phyloP scores from a whole-genome alignment of 2,113 vertebrate genomes.

The Ramphastos sulfuratus region DNA sequence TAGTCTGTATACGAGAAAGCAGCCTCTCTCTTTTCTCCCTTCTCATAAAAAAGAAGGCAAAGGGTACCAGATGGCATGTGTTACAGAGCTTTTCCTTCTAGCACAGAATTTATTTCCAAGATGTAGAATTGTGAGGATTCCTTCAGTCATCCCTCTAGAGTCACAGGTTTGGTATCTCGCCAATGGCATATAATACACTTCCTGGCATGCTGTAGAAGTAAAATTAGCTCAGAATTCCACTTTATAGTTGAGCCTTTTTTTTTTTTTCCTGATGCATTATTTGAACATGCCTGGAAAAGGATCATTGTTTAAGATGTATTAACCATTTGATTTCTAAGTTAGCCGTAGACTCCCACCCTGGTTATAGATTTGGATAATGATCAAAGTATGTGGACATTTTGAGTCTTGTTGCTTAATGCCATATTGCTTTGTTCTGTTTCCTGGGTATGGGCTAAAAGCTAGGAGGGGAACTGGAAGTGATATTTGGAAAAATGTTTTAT shows the following conservation, averaged over 20 bases:
- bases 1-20: neutral
- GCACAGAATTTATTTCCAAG: constrained; percentile 62
- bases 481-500: neutral
- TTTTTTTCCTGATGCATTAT: neutral
- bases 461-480: neutral
- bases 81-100: constrained; percentile 49
- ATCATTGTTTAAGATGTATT: constrained; percentile 23
- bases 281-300: constrained; percentile 15
- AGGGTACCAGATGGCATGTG: constrained; percentile 47
- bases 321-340: constrained; percentile 36
- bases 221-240: constrained; percentile 60
- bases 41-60: neutral
- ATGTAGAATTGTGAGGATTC: constrained; percentile 62
- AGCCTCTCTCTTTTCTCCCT: neutral
- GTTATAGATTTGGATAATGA: neutral
- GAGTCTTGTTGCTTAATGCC: neutral
- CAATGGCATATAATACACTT: constrained; percentile 62
- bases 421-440: neutral
- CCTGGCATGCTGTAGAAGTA: constrained; percentile 57
- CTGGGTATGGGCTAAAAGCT: neutral
- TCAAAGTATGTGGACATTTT: neutral
- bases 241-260: neutral
- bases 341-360: neutral
- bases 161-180: constrained; percentile 65
- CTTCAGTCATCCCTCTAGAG: constrained; percentile 67